Evolutionary conservation across 64 coral and sea anemone genomes (phyloP).

Genomic region (Stylophora pistillata): DNA sequence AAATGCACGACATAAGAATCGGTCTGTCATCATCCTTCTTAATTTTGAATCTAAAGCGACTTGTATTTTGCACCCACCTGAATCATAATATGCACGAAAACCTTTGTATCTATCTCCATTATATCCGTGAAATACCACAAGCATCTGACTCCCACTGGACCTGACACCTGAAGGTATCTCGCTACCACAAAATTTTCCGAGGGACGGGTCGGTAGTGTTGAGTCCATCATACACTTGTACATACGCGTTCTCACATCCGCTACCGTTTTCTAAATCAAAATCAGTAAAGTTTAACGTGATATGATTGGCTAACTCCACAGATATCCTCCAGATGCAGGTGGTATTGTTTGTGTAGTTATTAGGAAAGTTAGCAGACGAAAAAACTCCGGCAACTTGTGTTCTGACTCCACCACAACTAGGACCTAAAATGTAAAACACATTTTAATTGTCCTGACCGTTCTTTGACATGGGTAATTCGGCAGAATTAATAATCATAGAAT

Average conservation of each 20-base stretch:
- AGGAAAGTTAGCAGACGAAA: conserved; percentile 69
- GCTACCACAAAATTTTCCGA: conserved; percentile 71
- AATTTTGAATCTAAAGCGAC: neutral
- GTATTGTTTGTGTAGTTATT: conserved; percentile 50
- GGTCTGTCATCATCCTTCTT: neutral
- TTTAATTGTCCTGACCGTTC: neutral
- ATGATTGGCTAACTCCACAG: conserved; percentile 50
- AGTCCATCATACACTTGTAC: conserved; percentile 68
- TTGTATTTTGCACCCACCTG: conserved; percentile 45
- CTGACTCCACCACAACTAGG: conserved; percentile 73
- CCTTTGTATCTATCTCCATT: conserved; percentile 44
- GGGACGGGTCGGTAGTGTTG: conserved; percentile 56
- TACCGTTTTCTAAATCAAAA: conserved; percentile 56
- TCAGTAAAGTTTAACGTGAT: conserved; percentile 87
- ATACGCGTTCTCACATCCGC: conserved; percentile 49
- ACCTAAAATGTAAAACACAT: conserved; percentile 12
- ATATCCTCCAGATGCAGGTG: conserved; percentile 72
- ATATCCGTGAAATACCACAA: conserved; percentile 59
- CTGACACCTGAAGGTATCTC: conserved; percentile 34
- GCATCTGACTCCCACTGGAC: conserved; percentile 68
- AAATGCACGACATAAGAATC: too few species aligned
- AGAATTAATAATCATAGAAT: too few species aligned
- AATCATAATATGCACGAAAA: conserved; percentile 89
- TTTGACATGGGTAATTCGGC: too few species aligned
- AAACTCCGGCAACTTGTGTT: conserved; percentile 63